Conservation (phyloP, 2,113 vertebrate genomes). For the Atractosteus spatula region DNA sequence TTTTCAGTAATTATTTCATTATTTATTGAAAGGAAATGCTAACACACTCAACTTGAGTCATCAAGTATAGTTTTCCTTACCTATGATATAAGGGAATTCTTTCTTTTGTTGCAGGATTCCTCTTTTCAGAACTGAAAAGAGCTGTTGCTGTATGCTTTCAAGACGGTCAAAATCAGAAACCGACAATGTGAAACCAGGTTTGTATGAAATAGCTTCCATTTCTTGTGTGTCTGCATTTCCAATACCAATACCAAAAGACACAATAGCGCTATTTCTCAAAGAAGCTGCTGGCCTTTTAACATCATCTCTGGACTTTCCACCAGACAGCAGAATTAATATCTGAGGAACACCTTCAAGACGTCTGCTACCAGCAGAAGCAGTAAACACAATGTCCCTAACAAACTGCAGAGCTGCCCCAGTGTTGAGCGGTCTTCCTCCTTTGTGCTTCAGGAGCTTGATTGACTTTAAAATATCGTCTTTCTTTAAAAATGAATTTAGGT, state of each 20-base stretch:
- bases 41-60: no score
- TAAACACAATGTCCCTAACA: slow-evolving; percentile 42
- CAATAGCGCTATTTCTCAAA: slow-evolving; percentile 38
- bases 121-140: slow-evolving; percentile 20
- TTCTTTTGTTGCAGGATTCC: not conserved
- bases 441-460: slow-evolving; percentile 37
- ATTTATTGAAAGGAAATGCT: no score
- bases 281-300: slow-evolving; percentile 23
- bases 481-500: slow-evolving; percentile 45
- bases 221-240: slow-evolving; percentile 33
- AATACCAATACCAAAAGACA: slow-evolving; percentile 39
- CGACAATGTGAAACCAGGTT: slow-evolving; percentile 20
- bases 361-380: slow-evolving; percentile 40
- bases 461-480: slow-evolving; percentile 39
- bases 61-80: slow-evolving; percentile 20
- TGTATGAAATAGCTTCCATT: slow-evolving; percentile 27
- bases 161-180: slow-evolving; percentile 35
- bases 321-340: slow-evolving; percentile 41
- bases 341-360: slow-evolving; percentile 39
- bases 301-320: slow-evolving; percentile 40
- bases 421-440: slow-evolving; percentile 45
- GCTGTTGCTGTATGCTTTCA: slow-evolving; percentile 22
- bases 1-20: no score
- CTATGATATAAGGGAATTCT: slow-evolving; percentile 9
- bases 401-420: slow-evolving; percentile 42